Conservation (phyloP, 2,113 vertebrate species). For the Clarias gariepinus region DNA sequence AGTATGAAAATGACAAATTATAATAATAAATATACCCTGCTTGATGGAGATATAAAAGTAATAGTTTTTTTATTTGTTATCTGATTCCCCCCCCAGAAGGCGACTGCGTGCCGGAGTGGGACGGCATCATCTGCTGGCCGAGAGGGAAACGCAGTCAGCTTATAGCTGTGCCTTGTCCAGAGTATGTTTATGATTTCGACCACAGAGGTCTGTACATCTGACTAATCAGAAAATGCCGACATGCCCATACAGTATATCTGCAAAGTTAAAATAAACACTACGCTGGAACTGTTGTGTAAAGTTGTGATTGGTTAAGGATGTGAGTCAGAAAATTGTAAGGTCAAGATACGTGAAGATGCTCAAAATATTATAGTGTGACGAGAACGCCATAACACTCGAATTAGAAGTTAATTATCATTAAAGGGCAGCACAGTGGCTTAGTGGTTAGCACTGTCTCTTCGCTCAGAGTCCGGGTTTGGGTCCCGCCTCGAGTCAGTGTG, state of each 20-base stretch:
- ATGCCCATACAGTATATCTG: neutral
- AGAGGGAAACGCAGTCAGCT: conserved; percentile 72
- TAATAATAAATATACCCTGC: too few species aligned
- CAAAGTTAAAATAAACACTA: neutral
- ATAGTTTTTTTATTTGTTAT: neutral
- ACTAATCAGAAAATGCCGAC: neutral
- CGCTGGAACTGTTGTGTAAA: neutral
- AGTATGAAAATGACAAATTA: too few species aligned
- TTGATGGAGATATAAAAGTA: neutral
- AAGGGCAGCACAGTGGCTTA: too few species aligned
- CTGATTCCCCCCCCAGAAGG: conserved; percentile 61
- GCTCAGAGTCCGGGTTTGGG: too few species aligned
- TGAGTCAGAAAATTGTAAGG: neutral
- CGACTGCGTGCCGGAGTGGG: conserved; percentile 84
- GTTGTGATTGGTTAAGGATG: neutral
- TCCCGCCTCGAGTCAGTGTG: too few species aligned
- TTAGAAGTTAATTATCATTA: neutral
- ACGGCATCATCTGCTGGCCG: conserved; percentile 90
- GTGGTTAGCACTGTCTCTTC: too few species aligned
- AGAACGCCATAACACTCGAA: neutral
- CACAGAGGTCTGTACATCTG: conserved; percentile 75
- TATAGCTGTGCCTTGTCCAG: conserved; percentile 78
- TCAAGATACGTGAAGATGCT: neutral
- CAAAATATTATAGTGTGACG: neutral
- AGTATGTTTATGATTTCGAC: conserved; percentile 92